These are phyloP conservation scores for Astyanax mexicanus DNA, from an alignment of 2,797 vertebrate species.

Conservation along the genomic window DNA sequence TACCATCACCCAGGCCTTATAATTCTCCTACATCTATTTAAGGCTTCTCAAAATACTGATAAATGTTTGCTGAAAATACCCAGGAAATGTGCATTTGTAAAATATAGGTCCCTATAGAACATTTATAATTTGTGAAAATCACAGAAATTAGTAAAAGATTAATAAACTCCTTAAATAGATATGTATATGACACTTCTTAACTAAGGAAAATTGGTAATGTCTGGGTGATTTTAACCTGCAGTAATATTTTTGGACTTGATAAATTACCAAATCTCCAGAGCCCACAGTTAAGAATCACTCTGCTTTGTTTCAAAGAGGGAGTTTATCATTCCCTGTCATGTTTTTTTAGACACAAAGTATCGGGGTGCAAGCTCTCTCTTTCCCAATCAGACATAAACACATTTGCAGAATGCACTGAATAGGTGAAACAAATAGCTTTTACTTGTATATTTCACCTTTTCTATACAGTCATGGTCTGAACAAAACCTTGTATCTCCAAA, in stretches of 20 bases:
- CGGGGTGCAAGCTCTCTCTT: constrained; percentile 21
- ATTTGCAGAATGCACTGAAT: constrained; percentile 20
- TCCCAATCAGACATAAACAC: constrained; percentile 12
- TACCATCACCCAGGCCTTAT: constrained; percentile 67
- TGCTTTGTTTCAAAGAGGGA: constrained; percentile 52
- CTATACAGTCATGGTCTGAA: background rate
- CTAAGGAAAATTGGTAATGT: constrained; percentile 71
- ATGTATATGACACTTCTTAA: constrained; percentile 39
- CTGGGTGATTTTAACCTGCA: constrained; percentile 63
- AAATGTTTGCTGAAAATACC: background rate
- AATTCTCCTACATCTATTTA: constrained; percentile 82
- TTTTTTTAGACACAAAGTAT: background rate
- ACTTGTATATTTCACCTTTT: background rate
- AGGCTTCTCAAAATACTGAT: constrained; percentile 57
- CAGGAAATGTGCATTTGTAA: background rate
- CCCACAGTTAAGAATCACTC: constrained; percentile 80
- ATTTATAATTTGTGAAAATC: background rate
- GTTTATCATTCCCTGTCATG: constrained; percentile 10
- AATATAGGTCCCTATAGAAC: background rate
- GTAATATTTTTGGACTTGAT: background rate
- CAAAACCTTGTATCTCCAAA: background rate
- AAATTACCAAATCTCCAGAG: constrained; percentile 64
- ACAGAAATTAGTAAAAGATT: background rate
- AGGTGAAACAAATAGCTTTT: background rate
- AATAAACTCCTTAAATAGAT: constrained; percentile 79